These are phyloP conservation scores for Branchipolynoe longqiensis DNA, from an alignment of 2,888 invertebrate genomes.

Conservation along the genomic window DNA sequence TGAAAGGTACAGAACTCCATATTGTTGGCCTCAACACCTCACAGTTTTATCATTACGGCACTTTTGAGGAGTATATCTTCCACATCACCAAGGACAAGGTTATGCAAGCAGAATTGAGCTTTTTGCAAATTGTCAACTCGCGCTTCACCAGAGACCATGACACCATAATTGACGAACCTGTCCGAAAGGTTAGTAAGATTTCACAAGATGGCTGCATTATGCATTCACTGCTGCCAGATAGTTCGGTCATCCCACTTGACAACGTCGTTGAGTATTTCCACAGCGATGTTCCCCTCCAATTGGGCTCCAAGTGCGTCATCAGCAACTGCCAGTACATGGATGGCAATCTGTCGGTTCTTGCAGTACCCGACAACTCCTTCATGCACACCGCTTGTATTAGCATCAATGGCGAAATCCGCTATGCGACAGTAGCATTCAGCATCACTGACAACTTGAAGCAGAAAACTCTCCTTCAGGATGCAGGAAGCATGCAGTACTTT, in stretches of 20 bases:
- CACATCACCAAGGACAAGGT: slow-evolving; percentile 75
- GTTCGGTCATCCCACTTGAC: slow-evolving; percentile 69
- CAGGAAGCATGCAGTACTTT: slow-evolving; percentile 70
- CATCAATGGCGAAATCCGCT: slow-evolving; percentile 67
- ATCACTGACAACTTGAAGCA: slow-evolving; percentile 79
- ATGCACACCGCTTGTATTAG: slow-evolving; percentile 78
- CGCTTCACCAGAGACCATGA: not conserved
- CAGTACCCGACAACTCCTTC: slow-evolving; percentile 74
- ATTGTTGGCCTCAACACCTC: slow-evolving; percentile 81
- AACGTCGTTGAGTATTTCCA: slow-evolving; percentile 81
- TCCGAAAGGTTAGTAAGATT: slow-evolving; percentile 53
- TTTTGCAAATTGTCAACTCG: slow-evolving; percentile 74
- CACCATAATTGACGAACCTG: not conserved
- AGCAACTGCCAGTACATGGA: slow-evolving; percentile 78
- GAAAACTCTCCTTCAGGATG: slow-evolving; percentile 63
- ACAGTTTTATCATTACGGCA: slow-evolving; percentile 83
- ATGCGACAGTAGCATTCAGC: slow-evolving; percentile 77
- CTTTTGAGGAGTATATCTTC: slow-evolving; percentile 80
- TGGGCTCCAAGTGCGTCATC: slow-evolving; percentile 78
- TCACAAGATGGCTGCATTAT: slow-evolving; percentile 75
- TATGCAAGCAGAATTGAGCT: slow-evolving; percentile 72
- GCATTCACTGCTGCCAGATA: slow-evolving; percentile 74
- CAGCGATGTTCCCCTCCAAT: slow-evolving; percentile 74
- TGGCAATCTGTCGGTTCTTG: slow-evolving; percentile 56
- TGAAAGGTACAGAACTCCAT: slow-evolving; percentile 76